Evolutionary conservation across 1,140 invertebrate species (phyloP), one percentile per base, ranked within the genome.

Genomic region (Babylonia areolata): DNA sequence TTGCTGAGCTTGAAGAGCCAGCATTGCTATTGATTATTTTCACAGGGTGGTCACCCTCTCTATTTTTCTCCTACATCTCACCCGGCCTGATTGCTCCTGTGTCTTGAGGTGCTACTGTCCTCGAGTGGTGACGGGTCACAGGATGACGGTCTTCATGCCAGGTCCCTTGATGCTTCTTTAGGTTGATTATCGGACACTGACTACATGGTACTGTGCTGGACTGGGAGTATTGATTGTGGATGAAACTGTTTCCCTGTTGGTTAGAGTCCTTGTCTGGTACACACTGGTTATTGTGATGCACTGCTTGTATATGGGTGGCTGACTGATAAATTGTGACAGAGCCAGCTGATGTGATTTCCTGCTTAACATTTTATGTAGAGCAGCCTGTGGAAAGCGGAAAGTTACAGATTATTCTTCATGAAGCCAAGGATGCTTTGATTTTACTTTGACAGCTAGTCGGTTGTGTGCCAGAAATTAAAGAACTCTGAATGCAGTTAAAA

Each of bases 11-110:
- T 64, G 58, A 64, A 64, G 58, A 64, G 58, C 58, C 58, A 23
- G 58, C 58, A 64, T 64, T 64, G 73, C 73, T 75, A 75, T 75
- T 75, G 73, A 75, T 75, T 75, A 75, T 75, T 37, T 75, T 33
- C n/a, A 12, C 28, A 5, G 12, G 33, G 73, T 75, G 73, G n/a
- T 75, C 73, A 35, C 73, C 73, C 15, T 9, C 73, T 23, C 6
- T 35, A 35, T 75, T 39, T 3, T 11, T 3, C 15, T 35, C 33
- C 9, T 9, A 15, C 15, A 1, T 39, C 73, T 37, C 23, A 15
- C 73, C 9, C 17, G 35, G 9, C 15, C 37, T 35, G 73, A 37
- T 71, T 12, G 69, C 69, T 75, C 35, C 15, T 11, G 33, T 12
- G 73, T 23, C 28, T 64, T 35, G 11, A 15, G 17, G 73, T 75